Base-by-base conservation (phyloP, 2,888 invertebrate species). In the Campoletis raptor region DNA sequence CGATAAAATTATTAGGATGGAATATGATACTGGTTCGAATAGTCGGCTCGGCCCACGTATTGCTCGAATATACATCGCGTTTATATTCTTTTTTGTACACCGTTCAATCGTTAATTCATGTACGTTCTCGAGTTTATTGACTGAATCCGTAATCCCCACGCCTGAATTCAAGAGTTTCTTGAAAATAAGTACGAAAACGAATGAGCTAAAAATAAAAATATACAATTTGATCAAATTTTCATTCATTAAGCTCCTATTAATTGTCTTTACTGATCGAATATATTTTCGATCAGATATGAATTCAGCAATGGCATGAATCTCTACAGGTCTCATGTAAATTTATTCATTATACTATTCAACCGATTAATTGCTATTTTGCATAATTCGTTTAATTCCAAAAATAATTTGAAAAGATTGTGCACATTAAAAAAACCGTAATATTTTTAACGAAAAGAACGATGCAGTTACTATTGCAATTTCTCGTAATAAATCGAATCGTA, bases 401-500 rank as follows among this genome's bases (percentile, higher is more conserved):
- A 12, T 61, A 3, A 61, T 61, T 61, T 12, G 30, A 30, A 61
- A 15, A 7, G 61, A 61, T 61, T 30, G 15, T 30, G 61, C 61
- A 30, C 30, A 15, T 30, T 5, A 30, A 30, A 15, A 61, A 21
- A 21, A 2, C 30, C n/a, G n/a, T n/a, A n/a, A 5, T 15, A 2
- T 2, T 61, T 61, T 61, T 30, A 15, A 24, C 5, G 6, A 15
- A 30, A 61, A 30, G 15, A 61, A 30, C 12, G 30, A 61, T 61
- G 15, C 61, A 61, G 30, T 61, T 61, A 61, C 30, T 15, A 30
- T 61, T 61, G 30, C 15, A 30, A 61, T 30, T 30, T 30, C 15
- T 30, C 30, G 61, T 61, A 61, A 61, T 61, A 15, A 61, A 61
- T 61, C 61, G 61, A 30, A 30, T 15, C 61, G 15, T 30, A 61